Evolutionary conservation across 2,797 vertebrate genomes (phyloP).

Genomic region (Dromococcyx pavoninus): DNA sequence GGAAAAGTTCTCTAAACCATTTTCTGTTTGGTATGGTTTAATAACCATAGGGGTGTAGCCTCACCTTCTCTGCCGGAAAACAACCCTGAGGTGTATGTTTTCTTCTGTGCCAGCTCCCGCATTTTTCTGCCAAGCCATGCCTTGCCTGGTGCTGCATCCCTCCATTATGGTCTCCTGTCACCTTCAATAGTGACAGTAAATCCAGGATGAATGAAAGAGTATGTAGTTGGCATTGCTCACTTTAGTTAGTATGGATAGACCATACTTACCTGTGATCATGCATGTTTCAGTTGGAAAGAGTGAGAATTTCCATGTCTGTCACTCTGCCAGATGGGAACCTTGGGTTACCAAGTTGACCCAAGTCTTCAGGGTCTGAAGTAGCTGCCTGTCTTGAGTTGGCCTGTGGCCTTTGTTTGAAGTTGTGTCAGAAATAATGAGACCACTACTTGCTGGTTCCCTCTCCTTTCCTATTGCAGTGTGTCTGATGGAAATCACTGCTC

Average conservation of each 20-base stretch:
- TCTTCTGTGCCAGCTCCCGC: rapidly evolving
- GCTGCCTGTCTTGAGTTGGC: background rate
- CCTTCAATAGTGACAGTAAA: background rate
- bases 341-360: background rate
- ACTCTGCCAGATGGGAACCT: background rate
- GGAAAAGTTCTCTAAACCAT: background rate
- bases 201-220: background rate
- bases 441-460: background rate
- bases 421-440: background rate
- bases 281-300: background rate
- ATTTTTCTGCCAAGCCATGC: rapidly evolving
- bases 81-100: background rate
- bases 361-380: background rate
- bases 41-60: background rate
- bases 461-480: background rate
- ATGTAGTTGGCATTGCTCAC: background rate
- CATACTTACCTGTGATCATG: background rate
- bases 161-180: background rate
- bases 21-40: background rate
- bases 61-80: background rate
- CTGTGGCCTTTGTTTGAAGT: background rate
- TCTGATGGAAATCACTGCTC: background rate
- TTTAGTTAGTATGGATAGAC: background rate
- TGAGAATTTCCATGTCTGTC: background rate
- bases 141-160: too few species aligned